These are phyloP conservation scores for Zaprionus africanus DNA, from an alignment of 1,140 invertebrate genomes.

Conservation along the genomic window DNA sequence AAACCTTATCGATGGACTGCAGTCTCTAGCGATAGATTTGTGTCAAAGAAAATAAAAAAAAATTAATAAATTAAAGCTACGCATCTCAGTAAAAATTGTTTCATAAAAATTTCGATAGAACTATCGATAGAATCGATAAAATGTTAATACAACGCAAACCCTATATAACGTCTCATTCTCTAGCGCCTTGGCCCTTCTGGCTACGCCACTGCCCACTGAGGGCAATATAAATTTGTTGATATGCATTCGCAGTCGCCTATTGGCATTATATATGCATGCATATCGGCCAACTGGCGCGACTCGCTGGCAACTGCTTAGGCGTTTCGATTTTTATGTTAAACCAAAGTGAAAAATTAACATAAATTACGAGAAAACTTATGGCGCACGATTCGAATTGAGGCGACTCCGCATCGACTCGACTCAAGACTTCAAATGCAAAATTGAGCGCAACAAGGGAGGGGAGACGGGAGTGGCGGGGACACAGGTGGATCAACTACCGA, in stretches of 20 bases:
- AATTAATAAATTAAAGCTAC: no score
- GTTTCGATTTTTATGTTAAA: slow-evolving; percentile 68
- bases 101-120: no score
- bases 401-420: slow-evolving; percentile 9
- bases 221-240: slow-evolving; percentile 27
- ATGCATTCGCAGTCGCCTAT: slow-evolving; percentile 22
- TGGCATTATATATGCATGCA: slow-evolving; percentile 53
- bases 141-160: no score
- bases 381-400: slow-evolving; percentile 37
- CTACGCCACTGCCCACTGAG: slow-evolving; percentile 25
- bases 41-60: no score
- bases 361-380: slow-evolving; percentile 70
- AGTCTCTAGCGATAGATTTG: no score
- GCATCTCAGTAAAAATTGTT: no score
- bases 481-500: neutral
- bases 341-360: slow-evolving; percentile 76
- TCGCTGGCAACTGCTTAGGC: slow-evolving; percentile 74
- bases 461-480: neutral
- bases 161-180: no score
- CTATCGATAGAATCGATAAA: no score
- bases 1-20: no score
- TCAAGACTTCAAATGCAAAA: slow-evolving; percentile 37
- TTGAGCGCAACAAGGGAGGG: slow-evolving; percentile 2
- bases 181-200: neutral
- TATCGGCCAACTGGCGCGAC: slow-evolving; percentile 42